Evolutionary conservation across 23 tunicate genomes (phyloP).

Genomic region (Clavelina lepadiformis): DNA sequence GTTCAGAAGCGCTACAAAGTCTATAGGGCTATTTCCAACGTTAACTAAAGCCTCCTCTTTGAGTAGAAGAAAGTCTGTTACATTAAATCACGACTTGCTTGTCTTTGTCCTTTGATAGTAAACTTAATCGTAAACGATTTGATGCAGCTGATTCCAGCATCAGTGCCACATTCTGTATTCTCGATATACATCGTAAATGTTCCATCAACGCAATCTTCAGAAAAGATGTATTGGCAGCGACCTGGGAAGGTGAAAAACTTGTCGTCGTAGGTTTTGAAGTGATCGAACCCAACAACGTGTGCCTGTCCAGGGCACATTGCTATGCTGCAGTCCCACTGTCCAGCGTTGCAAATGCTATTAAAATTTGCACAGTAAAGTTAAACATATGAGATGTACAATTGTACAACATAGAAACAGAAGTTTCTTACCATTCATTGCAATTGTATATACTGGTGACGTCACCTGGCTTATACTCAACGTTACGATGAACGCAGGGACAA

Average conservation of each 20-base stretch:
- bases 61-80: too few relatives aligned
- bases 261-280: slow-evolving; percentile 50
- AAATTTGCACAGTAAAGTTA: not conserved
- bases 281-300: slow-evolving; percentile 31
- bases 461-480: slow-evolving; percentile 38
- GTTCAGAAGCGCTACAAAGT: too few relatives aligned
- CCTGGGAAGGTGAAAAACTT: slow-evolving; percentile 34
- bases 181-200: slow-evolving; percentile 38
- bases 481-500: slow-evolving; percentile 61
- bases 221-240: slow-evolving; percentile 53
- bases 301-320: slow-evolving; percentile 61
- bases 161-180: slow-evolving; percentile 47
- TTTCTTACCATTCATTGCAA: slow-evolving; percentile 46
- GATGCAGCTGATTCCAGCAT: slow-evolving; percentile 32
- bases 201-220: slow-evolving; percentile 34
- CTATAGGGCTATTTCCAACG: too few relatives aligned
- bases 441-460: slow-evolving; percentile 21
- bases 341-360: slow-evolving; percentile 34
- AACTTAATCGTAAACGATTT: slow-evolving; percentile 41
- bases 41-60: too few relatives aligned
- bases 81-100: slow-evolving; percentile 21
- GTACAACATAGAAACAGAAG: not conserved
- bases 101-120: slow-evolving; percentile 1
- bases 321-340: slow-evolving; percentile 35
- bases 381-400: not conserved